phyloP scores from a whole-genome alignment of 2,113 vertebrate species.

The Machaerirhynchus nigripectus region DNA sequence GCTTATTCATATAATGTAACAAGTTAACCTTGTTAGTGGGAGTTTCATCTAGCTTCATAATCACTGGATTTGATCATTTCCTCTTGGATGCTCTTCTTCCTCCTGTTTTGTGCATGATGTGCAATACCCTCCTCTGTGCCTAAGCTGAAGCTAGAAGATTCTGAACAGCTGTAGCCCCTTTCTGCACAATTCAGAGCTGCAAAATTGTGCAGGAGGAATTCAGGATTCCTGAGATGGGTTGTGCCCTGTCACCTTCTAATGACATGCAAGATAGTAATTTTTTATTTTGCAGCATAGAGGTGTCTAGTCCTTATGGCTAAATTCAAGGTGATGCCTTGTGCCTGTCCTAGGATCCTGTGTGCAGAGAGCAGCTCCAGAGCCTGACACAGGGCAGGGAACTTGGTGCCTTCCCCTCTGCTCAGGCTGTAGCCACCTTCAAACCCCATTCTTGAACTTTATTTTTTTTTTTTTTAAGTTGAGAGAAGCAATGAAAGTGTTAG shows the following conservation, averaged over 20 bases:
- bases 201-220: neutral
- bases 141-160: neutral
- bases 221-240: neutral
- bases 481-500: neutral
- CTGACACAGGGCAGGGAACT: neutral
- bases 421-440: neutral
- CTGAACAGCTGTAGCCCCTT: neutral
- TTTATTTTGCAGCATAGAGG: neutral
- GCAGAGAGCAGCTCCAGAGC: neutral
- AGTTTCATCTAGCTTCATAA: neutral
- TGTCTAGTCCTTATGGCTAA: neutral
- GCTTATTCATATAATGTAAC: neutral
- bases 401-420: neutral
- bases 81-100: neutral
- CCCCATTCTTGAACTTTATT: neutral
- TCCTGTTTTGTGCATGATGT: neutral
- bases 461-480: neutral
- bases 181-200: neutral
- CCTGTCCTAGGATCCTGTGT: neutral
- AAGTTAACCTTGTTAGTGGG: neutral
- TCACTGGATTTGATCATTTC: neutral
- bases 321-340: rapidly evolving
- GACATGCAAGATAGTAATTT: neutral
- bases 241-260: neutral
- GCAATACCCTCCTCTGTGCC: neutral